Percentiles rank a stretch among this genome's conserved stretches.
Conservation (phyloP, 2,797 vertebrate species). For the Scarus forsteni region DNA sequence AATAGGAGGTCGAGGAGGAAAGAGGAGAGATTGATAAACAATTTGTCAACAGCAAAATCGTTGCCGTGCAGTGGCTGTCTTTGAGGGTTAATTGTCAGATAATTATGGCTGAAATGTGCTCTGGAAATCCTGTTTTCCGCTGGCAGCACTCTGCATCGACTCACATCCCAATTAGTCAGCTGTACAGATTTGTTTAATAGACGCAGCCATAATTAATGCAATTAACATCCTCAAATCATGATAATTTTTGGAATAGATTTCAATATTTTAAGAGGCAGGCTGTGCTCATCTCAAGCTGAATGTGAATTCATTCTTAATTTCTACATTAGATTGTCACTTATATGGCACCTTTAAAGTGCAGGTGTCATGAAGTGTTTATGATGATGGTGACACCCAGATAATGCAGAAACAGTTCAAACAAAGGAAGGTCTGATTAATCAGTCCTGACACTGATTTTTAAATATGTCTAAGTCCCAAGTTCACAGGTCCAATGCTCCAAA, state of each 20-base stretch:
- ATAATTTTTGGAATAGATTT: slow-evolving; percentile 59
- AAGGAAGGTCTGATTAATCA: no score
- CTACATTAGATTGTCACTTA: no score
- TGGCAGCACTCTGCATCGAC: slow-evolving; percentile 17
- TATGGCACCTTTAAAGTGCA: no score
- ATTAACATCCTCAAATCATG: slow-evolving; percentile 58
- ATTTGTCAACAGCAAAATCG: slow-evolving; percentile 47
- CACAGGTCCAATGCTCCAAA: no score
- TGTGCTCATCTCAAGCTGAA: slow-evolving; percentile 24
- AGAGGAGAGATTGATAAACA: slow-evolving; percentile 27
- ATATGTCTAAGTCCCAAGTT: no score
- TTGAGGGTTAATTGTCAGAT: slow-evolving; percentile 52
- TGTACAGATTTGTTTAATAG: slow-evolving; percentile 53
- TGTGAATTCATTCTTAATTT: not conserved
- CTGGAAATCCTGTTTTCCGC: slow-evolving; percentile 33
- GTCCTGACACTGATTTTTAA: no score
- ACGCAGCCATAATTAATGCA: slow-evolving; percentile 60
- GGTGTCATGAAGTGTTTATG: no score
- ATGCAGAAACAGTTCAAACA: no score
- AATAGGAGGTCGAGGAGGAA: slow-evolving; percentile 4
- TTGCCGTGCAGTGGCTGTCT: slow-evolving; percentile 30
- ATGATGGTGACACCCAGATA: no score
- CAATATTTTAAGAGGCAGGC: slow-evolving; percentile 49
- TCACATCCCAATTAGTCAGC: slow-evolving; percentile 54
- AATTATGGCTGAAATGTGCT: slow-evolving; percentile 54